Evolutionary conservation across 1,140 invertebrate species (phyloP), one percentile per base, ranked within the genome.

Genomic region (Steinernema khuongi): DNA sequence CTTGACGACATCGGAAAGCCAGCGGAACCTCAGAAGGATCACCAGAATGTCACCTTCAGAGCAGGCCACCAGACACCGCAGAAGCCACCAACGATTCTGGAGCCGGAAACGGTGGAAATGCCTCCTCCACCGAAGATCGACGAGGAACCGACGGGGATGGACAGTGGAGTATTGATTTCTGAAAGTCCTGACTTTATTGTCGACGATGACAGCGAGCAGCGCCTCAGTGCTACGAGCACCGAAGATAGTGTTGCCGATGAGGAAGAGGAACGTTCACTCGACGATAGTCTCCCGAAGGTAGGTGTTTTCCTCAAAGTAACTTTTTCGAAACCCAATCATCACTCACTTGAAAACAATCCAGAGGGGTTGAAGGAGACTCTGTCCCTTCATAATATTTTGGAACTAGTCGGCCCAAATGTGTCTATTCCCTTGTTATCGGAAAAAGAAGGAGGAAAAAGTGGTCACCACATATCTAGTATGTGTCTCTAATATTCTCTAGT

Each of bases 381-480:
- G n/a, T n/a, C n/a, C n/a, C n/a, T n/a, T n/a, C n/a, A n/a, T n/a
- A n/a, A n/a, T n/a, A n/a, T n/a, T n/a, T n/a, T n/a, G n/a, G n/a
- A n/a, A n/a, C n/a, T n/a, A n/a, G n/a, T n/a, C n/a, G n/a, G n/a
- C n/a, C n/a, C n/a, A n/a, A n/a, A n/a, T n/a, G n/a, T n/a, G n/a
- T n/a, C n/a, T n/a, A n/a, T n/a, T n/a, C n/a, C n/a, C n/a, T n/a
- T n/a, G n/a, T n/a, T n/a, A n/a, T n/a, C n/a, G 60, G 60, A 71
- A 43, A 66, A 36, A 74, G 60, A 36, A 76, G 73, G 43, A 71
- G 32, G 1, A 74, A 41, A 11, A 30, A 70, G 31, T n/a, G 17
- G n/a, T 43, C n/a, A 17, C 41, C n/a, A 17, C 17, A n/a, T n/a
- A 17, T n/a, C 41, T 43, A n/a, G 17, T 43, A 17, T n/a, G 41